These are phyloP conservation scores for Sinonovacula constricta DNA, from an alignment of 1,140 invertebrate genomes.

Conservation along the genomic window DNA sequence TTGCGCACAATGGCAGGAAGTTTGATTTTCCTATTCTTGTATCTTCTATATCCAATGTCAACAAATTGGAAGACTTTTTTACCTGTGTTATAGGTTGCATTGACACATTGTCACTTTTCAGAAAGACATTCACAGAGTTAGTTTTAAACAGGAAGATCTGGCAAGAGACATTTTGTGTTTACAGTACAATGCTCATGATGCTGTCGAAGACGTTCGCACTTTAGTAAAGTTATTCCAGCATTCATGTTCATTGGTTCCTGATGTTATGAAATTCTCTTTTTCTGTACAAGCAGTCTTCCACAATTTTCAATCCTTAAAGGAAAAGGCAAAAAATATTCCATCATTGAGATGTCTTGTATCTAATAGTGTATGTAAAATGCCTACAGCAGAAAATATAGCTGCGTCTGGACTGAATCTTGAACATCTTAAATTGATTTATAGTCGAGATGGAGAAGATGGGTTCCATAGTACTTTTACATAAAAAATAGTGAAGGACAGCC, in stretches of 20 bases:
- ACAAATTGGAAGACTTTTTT: neutral
- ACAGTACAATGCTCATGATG: neutral
- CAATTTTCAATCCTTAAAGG: neutral
- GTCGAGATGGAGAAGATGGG: neutral
- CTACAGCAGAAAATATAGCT: neutral
- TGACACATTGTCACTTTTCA: constrained; percentile 10
- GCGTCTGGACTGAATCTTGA: neutral
- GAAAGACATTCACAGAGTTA: neutral
- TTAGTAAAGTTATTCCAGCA: neutral
- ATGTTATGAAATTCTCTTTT: neutral
- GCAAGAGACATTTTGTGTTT: neutral
- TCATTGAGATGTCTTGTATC: neutral
- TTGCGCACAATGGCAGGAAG: constrained; percentile 47
- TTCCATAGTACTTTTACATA: neutral
- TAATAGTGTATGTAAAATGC: too few species aligned
- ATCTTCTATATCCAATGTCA: neutral
- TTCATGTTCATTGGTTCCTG: neutral
- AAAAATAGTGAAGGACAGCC: too few species aligned
- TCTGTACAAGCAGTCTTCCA: neutral
- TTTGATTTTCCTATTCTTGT: constrained; percentile 48
- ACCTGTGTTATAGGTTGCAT: neutral
- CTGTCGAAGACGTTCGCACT: too few species aligned
- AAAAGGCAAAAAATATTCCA: neutral
- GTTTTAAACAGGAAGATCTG: constrained; percentile 14
- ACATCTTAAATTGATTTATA: neutral